Evolutionary conservation across 2,888 invertebrate species (phyloP).

Genomic region (Apamea sordens): DNA sequence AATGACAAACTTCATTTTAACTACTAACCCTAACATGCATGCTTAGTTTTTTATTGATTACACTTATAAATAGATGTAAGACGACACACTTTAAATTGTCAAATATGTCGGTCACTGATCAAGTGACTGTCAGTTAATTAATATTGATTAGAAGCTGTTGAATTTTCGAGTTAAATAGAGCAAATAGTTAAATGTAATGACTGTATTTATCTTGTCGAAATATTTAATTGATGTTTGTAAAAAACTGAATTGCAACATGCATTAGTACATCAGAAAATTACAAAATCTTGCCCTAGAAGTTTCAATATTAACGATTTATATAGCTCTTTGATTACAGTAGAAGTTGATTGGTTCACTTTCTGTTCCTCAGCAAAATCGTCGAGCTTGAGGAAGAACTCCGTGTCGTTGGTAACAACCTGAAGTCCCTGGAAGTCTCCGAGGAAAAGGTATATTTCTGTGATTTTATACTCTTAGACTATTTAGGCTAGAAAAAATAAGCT

Average conservation of each 20-base stretch:
- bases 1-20: slow-evolving; percentile 44
- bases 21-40: slow-evolving; percentile 62
- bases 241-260: slow-evolving; percentile 24
- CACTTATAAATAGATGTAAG: slow-evolving; percentile 48
- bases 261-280: slow-evolving; percentile 26
- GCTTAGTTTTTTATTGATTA: slow-evolving; percentile 60
- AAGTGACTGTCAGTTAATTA: slow-evolving; percentile 69
- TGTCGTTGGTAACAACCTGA: slow-evolving; percentile 99
- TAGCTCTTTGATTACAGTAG: slow-evolving; percentile 68
- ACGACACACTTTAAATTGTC: slow-evolving; percentile 64
- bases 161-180: slow-evolving; percentile 63
- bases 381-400: slow-evolving; percentile 99
- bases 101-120: slow-evolving; percentile 77
- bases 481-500: slow-evolving; percentile 41
- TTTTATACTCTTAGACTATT: slow-evolving; percentile 42
- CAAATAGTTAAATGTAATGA: slow-evolving; percentile 51
- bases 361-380: slow-evolving; percentile 97
- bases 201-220: slow-evolving; percentile 50
- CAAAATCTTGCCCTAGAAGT: slow-evolving; percentile 2
- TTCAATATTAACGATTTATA: not conserved
- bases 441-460: slow-evolving; percentile 95
- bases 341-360: slow-evolving; percentile 79
- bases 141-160: slow-evolving; percentile 73
- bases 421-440: slow-evolving; percentile 99
- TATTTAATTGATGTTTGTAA: slow-evolving; percentile 34